Base-by-base conservation (phyloP, 2,888 invertebrate species). In the Hirtodrosophila trivittata region DNA sequence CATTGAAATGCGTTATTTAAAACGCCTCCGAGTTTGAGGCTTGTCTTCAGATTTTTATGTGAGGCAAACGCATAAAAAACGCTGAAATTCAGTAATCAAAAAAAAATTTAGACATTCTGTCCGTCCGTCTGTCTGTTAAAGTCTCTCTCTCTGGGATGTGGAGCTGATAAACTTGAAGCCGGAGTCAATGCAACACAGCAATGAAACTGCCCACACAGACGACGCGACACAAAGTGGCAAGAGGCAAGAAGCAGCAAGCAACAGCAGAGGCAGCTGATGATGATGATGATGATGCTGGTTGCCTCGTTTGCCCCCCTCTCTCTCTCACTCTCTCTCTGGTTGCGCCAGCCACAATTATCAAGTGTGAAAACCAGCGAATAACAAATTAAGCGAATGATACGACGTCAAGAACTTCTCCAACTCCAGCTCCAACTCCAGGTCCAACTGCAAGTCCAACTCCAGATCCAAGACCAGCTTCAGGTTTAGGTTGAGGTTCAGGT, bases 361-460 rank as follows among this genome's bases (percentile, higher is more conserved):
- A 86, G 86, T 86, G 86, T 86, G 86, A 86, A 86, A 86, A 87
- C 88, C 86, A 86, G 80, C 87, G 80, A 86, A 86, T 88, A 83
- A 87, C 88, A 85, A 86, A 87, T 85, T 86, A 87, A 87, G 87
- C 80, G 88, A 77, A 71, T 80, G 87, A 86, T 78, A 87, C 77
- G 70, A 72, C 69, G 63, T 66, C 71, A 66, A 56, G 56, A 67
- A 66, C 59, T 57, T 26, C 45, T 41, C 13, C 25, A n/a, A 41
- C n/a, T 41, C 26, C 26, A 12, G 13, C 33, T 39, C 30, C 41
- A 47, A 26, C n/a, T 12, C 28, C 32, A 42, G 43, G 28, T 39
- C 10, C 41, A 21, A 41, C 14, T 10, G 21, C 41, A 41, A 8
- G 8, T 7, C 38, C n/a, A n/a, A 38, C 41, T 38, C 32, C 25